phyloP scores from a whole-genome alignment of 2,113 vertebrate species.

The Gallinago paraguaiae region DNA sequence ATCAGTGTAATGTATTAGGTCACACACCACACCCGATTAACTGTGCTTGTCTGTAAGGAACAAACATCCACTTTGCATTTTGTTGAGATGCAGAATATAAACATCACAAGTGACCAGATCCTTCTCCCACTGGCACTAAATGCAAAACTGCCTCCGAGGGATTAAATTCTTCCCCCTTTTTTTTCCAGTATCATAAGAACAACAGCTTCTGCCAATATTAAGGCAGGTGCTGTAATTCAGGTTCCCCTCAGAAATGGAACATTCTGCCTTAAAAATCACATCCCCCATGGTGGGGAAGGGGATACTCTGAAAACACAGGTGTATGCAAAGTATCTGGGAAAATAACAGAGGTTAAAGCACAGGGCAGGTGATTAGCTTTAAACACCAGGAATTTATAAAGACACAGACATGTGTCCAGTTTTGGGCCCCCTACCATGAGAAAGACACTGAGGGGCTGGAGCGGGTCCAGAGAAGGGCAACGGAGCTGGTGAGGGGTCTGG shows the following conservation, averaged over 20 bases:
- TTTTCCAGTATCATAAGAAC: accelerated
- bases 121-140: neutral
- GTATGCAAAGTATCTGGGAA: neutral
- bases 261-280: neutral
- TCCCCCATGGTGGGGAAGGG: accelerated
- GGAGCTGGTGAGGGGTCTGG: too few relatives aligned
- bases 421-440: too few relatives aligned
- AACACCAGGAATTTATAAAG: neutral
- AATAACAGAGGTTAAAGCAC: neutral
- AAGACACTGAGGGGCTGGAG: too few relatives aligned
- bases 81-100: neutral
- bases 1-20: neutral
- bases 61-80: neutral
- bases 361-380: too few relatives aligned
- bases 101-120: neutral
- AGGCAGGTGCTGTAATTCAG: neutral
- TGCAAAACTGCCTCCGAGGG: neutral
- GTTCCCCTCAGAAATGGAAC: neutral
- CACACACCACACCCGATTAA: neutral
- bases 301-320: neutral
- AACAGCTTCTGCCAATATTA: neutral
- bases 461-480: too few relatives aligned
- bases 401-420: neutral
- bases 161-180: neutral
- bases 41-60: neutral